Conservation (phyloP, 2,797 vertebrate genomes). For the Cirrhinus mrigala region DNA sequence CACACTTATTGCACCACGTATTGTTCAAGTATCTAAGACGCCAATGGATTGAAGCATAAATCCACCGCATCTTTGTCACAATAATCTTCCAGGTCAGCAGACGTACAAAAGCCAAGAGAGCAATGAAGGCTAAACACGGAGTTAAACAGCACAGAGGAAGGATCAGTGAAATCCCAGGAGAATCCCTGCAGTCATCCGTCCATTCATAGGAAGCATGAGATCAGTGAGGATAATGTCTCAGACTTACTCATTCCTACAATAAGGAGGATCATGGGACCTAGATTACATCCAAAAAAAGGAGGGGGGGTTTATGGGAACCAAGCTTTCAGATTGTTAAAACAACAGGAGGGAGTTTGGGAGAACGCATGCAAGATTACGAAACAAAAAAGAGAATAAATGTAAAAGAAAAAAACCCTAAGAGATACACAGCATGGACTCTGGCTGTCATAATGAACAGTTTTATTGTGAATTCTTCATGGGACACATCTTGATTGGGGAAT, state of each 20-base stretch:
- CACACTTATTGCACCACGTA: neutral
- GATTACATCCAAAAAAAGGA: constrained; percentile 18
- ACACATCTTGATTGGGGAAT: neutral
- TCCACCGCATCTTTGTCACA: constrained; percentile 55
- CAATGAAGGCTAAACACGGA: constrained; percentile 37
- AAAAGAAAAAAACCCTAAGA: too few relatives aligned
- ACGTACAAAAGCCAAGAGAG: constrained; percentile 47
- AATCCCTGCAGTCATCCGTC: constrained; percentile 32
- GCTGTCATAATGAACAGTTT: neutral
- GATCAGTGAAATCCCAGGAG: constrained; percentile 38
- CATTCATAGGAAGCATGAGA: constrained; percentile 47
- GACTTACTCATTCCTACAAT: constrained; percentile 48
- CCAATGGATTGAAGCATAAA: neutral
- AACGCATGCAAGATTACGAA: neutral
- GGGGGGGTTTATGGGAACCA: neutral
- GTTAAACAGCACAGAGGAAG: constrained; percentile 40
- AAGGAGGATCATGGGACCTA: constrained; percentile 44
- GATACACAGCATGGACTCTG: neutral
- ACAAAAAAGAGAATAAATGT: neutral
- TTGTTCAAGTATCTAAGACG: neutral
- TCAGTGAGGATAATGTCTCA: constrained; percentile 59
- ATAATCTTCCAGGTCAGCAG: constrained; percentile 41
- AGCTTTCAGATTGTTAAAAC: neutral
- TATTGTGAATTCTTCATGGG: neutral
- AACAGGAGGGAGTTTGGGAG: neutral